These are phyloP conservation scores for Eilema sororculum DNA, from an alignment of 2,888 invertebrate species.

Conservation along the genomic window DNA sequence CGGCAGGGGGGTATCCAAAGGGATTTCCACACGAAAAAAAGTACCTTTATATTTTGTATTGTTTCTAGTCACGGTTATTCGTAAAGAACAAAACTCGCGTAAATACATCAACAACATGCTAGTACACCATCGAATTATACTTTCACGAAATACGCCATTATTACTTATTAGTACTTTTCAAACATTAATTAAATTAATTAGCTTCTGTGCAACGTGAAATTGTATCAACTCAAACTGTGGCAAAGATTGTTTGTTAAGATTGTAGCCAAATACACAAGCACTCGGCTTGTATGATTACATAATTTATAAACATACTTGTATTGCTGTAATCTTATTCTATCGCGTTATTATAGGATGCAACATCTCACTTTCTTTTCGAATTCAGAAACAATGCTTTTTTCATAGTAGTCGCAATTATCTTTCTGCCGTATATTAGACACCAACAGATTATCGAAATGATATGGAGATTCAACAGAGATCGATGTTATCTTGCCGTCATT, in stretches of 20 bases:
- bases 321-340: not conserved
- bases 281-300: slow-evolving; percentile 3
- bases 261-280: not conserved
- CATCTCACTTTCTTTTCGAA: not conserved
- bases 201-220: slow-evolving; percentile 14
- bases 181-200: slow-evolving; percentile 40
- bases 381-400: slow-evolving; percentile 2
- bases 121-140: slow-evolving; percentile 9
- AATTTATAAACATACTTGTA: slow-evolving; percentile 1
- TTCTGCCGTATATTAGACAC: not conserved
- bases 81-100: not conserved
- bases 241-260: slow-evolving; percentile 13
- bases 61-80: too few relatives aligned
- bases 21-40: too few relatives aligned
- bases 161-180: slow-evolving; percentile 33
- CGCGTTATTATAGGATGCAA: not conserved
- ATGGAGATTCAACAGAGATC: too few relatives aligned
- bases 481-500: too few relatives aligned
- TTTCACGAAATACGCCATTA: slow-evolving; percentile 35
- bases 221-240: not conserved
- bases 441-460: not conserved
- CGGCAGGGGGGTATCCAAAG: too few relatives aligned
- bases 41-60: too few relatives aligned
- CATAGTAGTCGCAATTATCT: not conserved
- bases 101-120: slow-evolving; percentile 5